phyloP scores from a whole-genome alignment of 2,888 invertebrate genomes.

The Apamea sordens region DNA sequence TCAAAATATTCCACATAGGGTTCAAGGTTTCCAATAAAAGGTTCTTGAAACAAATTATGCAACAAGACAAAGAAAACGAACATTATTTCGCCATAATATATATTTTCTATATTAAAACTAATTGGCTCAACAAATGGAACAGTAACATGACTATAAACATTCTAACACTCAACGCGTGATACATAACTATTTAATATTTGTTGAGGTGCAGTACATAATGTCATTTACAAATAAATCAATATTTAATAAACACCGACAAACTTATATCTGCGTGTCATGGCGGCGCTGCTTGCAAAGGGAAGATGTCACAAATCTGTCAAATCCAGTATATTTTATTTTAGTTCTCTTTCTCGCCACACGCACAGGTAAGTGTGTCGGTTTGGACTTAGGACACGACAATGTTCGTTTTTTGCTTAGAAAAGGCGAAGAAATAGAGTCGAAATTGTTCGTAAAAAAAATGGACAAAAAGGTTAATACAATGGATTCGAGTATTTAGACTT shows the following conservation, averaged over 20 bases:
- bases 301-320: neutral
- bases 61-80: constrained; percentile 38
- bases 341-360: neutral
- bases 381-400: neutral
- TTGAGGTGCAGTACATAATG: constrained; percentile 49
- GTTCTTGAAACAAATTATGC: neutral
- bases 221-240: constrained; percentile 10
- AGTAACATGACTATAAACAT: constrained; percentile 78
- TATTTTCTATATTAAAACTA: constrained; percentile 71
- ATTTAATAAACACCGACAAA: neutral
- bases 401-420: neutral
- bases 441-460: constrained; percentile 11
- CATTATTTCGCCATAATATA: constrained; percentile 59
- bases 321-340: neutral
- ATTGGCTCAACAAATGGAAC: constrained; percentile 79
- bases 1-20: neutral
- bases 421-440: neutral
- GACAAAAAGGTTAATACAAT: constrained; percentile 14
- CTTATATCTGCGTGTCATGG: neutral
- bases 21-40: constrained; percentile 33
- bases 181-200: constrained; percentile 55
- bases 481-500: neutral
- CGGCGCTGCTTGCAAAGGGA: neutral
- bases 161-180: constrained; percentile 72
- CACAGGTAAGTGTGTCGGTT: neutral